Evolutionary conservation across 2,888 invertebrate genomes (phyloP), one percentile per base, ranked within the genome.

Genomic region (Scaptomyza parva): DNA sequence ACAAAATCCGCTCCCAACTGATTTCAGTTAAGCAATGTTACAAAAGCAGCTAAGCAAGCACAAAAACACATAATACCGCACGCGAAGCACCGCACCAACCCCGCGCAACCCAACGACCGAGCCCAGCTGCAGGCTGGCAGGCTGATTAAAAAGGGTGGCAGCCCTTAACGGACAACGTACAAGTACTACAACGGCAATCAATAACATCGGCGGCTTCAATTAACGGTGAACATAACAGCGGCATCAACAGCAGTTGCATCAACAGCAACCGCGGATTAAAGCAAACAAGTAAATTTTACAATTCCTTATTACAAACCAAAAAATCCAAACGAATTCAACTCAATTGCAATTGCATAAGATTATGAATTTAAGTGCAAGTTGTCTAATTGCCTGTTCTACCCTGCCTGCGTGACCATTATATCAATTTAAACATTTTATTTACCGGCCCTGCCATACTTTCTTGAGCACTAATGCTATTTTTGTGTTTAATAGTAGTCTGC

Each of bases 271-370:
- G 61, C 61, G 69, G 60, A 75, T 75, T 78, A 70, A 67, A 70
- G 45, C 67, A 74, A 74, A 84, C 90, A 90, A 88, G 88, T 88
- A 90, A 88, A 86, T 89, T 87, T 78, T 76, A 78, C 57, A 60
- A 78, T 86, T 84, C 55, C 74, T 87, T 80, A 72, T 74, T 73
- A 61, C 69, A 76, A 72, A 59, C 26, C 60, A 64, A 66, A 67
- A 58, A 58, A 55, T 45, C 17, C 53, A 72, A 66, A 57, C 61
- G 41, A 68, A 48, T 57, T 26, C 41, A 63, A 71, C 50, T 66
- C 50, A 55, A 74, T 62, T 78, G 74, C 54, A 70, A 75, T 60
- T 73, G 73, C 61, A 67, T 61, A 78, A 74, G 72, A 47, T 57
- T 53, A 45, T 63, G 54, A 57, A 65, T 58, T 52, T 61, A 26